phyloP scores from a whole-genome alignment of 2,888 invertebrate genomes.

The Sacculina carcini region DNA sequence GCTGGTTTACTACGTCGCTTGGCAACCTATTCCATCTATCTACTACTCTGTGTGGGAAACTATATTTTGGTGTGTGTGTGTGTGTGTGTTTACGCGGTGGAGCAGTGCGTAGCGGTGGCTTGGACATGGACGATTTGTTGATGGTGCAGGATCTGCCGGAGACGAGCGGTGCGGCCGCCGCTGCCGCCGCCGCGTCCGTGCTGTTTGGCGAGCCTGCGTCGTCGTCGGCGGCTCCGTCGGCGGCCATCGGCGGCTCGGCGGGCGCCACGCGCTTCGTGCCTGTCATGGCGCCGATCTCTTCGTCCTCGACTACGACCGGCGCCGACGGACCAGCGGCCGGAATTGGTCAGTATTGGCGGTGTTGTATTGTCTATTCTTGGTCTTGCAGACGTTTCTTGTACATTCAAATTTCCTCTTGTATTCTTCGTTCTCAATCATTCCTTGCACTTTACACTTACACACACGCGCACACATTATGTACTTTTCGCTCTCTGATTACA shows the following conservation, averaged over 20 bases:
- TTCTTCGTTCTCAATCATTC: not conserved
- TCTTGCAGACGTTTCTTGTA: not conserved
- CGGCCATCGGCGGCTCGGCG: not conserved
- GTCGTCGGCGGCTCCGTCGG: not conserved
- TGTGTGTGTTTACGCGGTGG: not conserved
- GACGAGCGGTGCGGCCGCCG: not conserved
- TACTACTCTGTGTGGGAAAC: too few species aligned
- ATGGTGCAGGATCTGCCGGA: not conserved
- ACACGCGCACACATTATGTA: too few species aligned
- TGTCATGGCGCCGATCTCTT: not conserved
- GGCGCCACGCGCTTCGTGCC: not conserved
- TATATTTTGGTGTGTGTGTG: too few species aligned
- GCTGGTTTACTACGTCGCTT: too few species aligned
- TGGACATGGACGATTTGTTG: conserved; percentile 1
- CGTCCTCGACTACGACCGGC: not conserved
- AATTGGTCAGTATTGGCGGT: not conserved
- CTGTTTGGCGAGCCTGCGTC: not conserved
- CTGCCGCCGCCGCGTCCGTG: too few species aligned
- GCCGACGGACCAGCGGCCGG: not conserved
- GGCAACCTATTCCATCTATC: too few species aligned
- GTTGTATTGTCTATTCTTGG: not conserved
- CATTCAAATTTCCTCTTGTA: not conserved
- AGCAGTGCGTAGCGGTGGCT: not conserved
- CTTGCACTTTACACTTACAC: too few species aligned
- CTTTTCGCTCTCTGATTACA: too few species aligned